A percentile compares a stretch with the other conserved stretches of the same genome.
These are phyloP conservation scores for Meleagris gallopavo DNA, from an alignment of 2,113 vertebrate species.

Conservation along the genomic window DNA sequence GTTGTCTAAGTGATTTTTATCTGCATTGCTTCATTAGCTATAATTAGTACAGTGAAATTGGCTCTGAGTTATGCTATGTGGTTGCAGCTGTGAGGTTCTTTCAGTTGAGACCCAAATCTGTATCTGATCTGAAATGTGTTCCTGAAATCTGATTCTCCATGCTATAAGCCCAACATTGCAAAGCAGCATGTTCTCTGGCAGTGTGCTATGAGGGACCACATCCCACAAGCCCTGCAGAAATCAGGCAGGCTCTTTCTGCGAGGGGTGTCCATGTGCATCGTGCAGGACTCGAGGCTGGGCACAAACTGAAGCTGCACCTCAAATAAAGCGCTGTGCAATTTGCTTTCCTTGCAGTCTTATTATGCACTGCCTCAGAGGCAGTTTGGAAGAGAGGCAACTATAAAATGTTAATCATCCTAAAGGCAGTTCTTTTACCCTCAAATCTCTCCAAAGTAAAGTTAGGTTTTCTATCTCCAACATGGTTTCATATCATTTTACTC, in stretches of 20 bases:
- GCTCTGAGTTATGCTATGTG: neutral
- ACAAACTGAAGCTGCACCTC: neutral
- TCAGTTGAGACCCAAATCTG: neutral
- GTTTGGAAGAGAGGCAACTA: neutral
- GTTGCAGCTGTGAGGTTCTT: neutral
- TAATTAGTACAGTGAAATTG: neutral
- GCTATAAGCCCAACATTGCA: neutral
- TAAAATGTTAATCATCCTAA: neutral
- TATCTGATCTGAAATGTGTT: neutral
- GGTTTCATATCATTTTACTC: neutral
- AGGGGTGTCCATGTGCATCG: fast-evolving
- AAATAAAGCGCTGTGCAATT: neutral
- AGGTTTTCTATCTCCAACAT: neutral
- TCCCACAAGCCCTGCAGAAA: neutral
- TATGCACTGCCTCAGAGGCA: neutral
- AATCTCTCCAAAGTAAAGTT: neutral
- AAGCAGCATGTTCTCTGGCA: fast-evolving
- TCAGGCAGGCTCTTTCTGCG: neutral
- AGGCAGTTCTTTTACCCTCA: neutral
- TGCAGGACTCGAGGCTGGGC: neutral
- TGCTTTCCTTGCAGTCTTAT: neutral
- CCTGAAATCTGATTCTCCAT: neutral
- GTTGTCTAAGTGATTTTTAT: neutral
- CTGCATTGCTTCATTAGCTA: neutral
- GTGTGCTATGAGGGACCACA: neutral